A percentile compares a stretch with the other conserved stretches of the same genome.
These are phyloP conservation scores for Pipa parva DNA, from an alignment of 2,113 vertebrate species.

Conservation along the genomic window DNA sequence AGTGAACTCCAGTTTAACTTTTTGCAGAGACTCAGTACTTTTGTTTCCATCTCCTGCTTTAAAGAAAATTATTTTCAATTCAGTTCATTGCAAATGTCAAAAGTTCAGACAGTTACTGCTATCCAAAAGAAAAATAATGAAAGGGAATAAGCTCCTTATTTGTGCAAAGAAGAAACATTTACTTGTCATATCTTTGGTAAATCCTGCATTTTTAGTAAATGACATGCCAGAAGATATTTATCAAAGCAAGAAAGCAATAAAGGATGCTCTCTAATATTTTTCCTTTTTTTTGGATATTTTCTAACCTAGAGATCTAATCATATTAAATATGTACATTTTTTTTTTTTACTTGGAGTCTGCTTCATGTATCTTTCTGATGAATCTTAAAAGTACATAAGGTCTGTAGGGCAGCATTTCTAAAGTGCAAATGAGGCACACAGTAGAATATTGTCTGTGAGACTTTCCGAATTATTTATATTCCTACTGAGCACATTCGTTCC, in stretches of 20 bases:
- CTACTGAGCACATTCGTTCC: slow-evolving; percentile 63
- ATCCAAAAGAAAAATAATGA: slow-evolving; percentile 62
- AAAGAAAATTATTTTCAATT: not conserved
- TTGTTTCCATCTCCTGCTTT: not conserved
- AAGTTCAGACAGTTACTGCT: slow-evolving; percentile 55
- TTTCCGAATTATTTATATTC: slow-evolving; percentile 77
- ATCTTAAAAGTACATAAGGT: slow-evolving; percentile 78
- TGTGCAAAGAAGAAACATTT: slow-evolving; percentile 56
- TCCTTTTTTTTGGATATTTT: slow-evolving; percentile 69
- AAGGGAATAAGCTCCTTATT: slow-evolving; percentile 59
- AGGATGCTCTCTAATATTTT: slow-evolving; percentile 72
- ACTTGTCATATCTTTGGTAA: slow-evolving; percentile 64
- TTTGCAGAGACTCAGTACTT: not conserved
- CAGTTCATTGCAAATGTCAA: slow-evolving; percentile 38
- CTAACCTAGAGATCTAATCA: slow-evolving; percentile 74
- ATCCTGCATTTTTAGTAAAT: slow-evolving; percentile 71
- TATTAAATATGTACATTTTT: slow-evolving; percentile 78
- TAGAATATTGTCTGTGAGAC: slow-evolving; percentile 67
- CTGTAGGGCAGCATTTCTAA: slow-evolving; percentile 72
- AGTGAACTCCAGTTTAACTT: no score
- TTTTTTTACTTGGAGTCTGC: slow-evolving; percentile 67
- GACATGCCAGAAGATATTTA: slow-evolving; percentile 77
- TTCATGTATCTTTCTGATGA: slow-evolving; percentile 77
- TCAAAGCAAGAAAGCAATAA: slow-evolving; percentile 66
- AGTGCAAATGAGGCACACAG: slow-evolving; percentile 74